Conservation (phyloP, 1,140 invertebrate species). For the Colletes latitarsis region DNA sequence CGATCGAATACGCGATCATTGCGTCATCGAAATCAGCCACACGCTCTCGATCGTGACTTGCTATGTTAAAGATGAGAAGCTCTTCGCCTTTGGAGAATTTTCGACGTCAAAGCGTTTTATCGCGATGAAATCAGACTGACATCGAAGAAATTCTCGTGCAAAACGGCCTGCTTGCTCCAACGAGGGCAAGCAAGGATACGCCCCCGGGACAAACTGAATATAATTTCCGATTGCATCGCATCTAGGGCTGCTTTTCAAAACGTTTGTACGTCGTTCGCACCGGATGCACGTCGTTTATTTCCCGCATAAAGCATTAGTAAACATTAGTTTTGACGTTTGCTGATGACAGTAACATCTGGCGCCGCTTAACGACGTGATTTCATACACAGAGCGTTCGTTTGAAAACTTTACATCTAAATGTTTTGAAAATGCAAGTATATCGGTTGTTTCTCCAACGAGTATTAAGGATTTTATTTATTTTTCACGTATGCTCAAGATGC, state of each 20-base stretch:
- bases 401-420: too few relatives aligned
- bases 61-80: slow-evolving; percentile 24
- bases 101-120: background rate
- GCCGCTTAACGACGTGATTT: background rate
- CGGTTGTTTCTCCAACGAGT: too few relatives aligned
- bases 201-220: too few relatives aligned
- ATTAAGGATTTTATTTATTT: too few relatives aligned
- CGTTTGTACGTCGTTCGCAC: background rate
- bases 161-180: background rate
- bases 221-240: too few relatives aligned
- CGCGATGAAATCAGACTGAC: background rate
- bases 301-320: background rate
- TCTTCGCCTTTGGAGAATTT: background rate
- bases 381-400: too few relatives aligned
- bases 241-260: background rate
- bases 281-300: slow-evolving; percentile 1
- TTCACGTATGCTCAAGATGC: too few relatives aligned
- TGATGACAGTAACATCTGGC: background rate
- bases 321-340: slow-evolving; percentile 20
- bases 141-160: too few relatives aligned
- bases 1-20: background rate
- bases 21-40: slow-evolving; percentile 50
- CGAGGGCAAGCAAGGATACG: background rate
- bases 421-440: too few relatives aligned
- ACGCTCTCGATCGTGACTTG: background rate